Base-by-base conservation (phyloP, 2,888 invertebrate species). In the Myopa testacea region DNA sequence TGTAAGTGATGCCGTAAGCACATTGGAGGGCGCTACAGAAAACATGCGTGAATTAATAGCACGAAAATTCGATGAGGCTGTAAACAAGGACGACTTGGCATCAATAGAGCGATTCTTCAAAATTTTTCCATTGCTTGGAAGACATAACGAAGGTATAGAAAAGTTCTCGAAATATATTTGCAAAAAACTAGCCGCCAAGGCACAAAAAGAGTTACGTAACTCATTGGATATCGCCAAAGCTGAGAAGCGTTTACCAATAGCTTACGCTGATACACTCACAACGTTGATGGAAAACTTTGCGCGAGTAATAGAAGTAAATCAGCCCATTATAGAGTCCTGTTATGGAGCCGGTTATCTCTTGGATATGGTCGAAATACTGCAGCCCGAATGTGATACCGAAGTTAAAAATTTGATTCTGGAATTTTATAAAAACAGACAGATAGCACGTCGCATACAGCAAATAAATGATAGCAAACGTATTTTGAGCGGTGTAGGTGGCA, bases 91-190 rank as follows among this genome's bases (percentile, higher is more conserved):
- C 84, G 98, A 99, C 88, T 92, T 96, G 63, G 95, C 95, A 0
- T 95, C 95, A 0, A 95, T 98, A 26, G 98, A 98, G 87, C 91
- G 98, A 76, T 96, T 98, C 87, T 99, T 99, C 89, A 98, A 98
- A 89, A 94, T 99, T 85, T 99, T 98, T 90, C 99, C 99, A 0
- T 91, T 98, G 79, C 91, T 99, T 10, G 97, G 97, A 26, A 94
- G 96, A 90, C 96, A 98, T 80, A 93, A 95, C 62, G 95, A 96
- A 83, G 99, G 99, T 0, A 92, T 99, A 16, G 93, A 93, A 78
- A 93, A 96, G 84, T 97, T 98, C 86, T 95, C 96, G 50, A 92
- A 92, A 68, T 98, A 97, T 88, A 91, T 98, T 12, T 95, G 96
- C 81, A 91, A 92, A 12, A 96, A 93, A 91, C 87, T 94, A 10